Conservation (phyloP, 1,140 invertebrate species). For the Lordiphosa collinella region DNA sequence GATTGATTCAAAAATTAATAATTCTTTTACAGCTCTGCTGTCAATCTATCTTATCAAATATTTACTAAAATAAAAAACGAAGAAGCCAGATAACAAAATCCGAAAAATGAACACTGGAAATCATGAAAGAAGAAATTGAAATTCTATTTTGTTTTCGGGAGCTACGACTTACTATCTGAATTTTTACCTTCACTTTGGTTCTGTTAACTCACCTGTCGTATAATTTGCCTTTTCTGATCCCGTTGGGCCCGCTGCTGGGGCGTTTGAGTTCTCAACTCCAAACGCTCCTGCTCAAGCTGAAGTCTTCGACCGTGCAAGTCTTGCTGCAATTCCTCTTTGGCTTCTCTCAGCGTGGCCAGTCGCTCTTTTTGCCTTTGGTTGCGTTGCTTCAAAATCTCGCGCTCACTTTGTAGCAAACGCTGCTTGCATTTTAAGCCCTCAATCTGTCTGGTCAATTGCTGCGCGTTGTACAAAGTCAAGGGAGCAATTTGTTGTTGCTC, state of each 20-base stretch:
- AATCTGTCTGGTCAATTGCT: slow-evolving; percentile 81
- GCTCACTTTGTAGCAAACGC: slow-evolving; percentile 82
- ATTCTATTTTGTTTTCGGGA: no score
- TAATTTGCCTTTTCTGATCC: slow-evolving; percentile 42
- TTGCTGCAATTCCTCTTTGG: slow-evolving; percentile 27
- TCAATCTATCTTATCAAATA: no score
- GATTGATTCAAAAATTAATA: no score
- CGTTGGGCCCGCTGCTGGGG: slow-evolving; percentile 29
- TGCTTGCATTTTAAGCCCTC: slow-evolving; percentile 82
- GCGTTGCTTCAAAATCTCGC: slow-evolving; percentile 81
- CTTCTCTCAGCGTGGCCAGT: slow-evolving; percentile 33
- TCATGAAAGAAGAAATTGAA: no score
- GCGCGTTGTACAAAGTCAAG: slow-evolving; percentile 79
- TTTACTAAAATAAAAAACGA: no score
- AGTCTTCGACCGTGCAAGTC: slow-evolving; percentile 26
- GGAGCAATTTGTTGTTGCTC: slow-evolving; percentile 69
- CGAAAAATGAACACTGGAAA: no score
- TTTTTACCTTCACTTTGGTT: not conserved
- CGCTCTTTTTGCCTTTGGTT: slow-evolving; percentile 67
- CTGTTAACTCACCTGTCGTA: slow-evolving; percentile 27
- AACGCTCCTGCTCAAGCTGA: slow-evolving; percentile 38
- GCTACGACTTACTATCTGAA: not conserved
- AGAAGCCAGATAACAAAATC: no score
- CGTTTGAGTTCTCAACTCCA: slow-evolving; percentile 29
- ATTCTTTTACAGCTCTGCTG: no score